These are phyloP conservation scores for Agapostemon virescens DNA, from an alignment of 2,888 invertebrate species.

Conservation along the genomic window DNA sequence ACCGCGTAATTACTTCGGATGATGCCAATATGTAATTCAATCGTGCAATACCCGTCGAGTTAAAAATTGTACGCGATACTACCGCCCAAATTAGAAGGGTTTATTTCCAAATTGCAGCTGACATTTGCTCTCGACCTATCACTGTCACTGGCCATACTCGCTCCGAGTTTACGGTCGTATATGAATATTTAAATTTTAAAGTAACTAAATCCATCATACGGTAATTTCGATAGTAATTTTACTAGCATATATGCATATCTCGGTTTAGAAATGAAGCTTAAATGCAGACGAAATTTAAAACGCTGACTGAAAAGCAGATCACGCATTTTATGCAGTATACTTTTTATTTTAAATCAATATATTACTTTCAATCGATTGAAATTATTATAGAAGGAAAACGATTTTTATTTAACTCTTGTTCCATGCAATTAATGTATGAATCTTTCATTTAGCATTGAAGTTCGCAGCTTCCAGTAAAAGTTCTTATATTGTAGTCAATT, in stretches of 20 bases:
- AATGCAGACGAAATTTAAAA: neutral
- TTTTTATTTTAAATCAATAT: too few species aligned
- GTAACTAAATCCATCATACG: neutral
- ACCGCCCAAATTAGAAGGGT: neutral
- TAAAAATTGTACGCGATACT: neutral
- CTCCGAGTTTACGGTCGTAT: neutral
- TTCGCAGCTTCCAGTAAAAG: too few species aligned
- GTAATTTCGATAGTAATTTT: neutral
- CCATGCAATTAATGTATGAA: too few species aligned
- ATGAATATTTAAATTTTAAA: neutral
- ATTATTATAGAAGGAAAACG: neutral
- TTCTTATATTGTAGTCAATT: too few species aligned
- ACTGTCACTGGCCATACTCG: neutral
- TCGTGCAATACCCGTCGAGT: neutral
- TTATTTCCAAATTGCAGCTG: neutral
- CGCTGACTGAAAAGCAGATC: neutral
- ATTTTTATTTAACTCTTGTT: too few species aligned
- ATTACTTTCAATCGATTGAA: neutral
- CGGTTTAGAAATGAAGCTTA: neutral
- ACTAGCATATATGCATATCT: too few species aligned
- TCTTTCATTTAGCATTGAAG: too few species aligned
- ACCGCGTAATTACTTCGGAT: neutral
- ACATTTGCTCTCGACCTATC: neutral
- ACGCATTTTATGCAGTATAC: neutral
- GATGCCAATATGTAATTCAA: neutral